Evolutionary conservation across 2,113 vertebrate genomes (phyloP).

Genomic region (Perca schrenkii): DNA sequence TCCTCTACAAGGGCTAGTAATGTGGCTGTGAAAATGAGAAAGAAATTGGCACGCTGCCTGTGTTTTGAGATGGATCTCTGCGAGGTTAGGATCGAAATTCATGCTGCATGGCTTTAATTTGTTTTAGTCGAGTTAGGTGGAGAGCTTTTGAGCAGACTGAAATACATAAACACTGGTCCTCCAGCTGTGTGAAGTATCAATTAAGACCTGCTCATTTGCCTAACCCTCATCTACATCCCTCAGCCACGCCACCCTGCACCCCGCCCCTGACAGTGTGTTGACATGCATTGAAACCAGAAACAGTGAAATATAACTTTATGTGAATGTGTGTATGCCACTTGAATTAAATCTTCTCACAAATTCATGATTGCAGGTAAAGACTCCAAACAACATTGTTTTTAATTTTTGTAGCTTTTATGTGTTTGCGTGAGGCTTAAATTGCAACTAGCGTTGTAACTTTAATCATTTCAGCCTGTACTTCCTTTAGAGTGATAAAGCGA

Average conservation of each 20-base stretch:
- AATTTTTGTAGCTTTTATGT: conserved; percentile 3
- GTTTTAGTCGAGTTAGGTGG: conserved; percentile 71
- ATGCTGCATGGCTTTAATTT: conserved; percentile 70
- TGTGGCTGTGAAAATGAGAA: conserved; percentile 1
- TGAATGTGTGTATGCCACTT: background rate
- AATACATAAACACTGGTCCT: conserved; percentile 78
- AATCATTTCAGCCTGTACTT: conserved; percentile 30
- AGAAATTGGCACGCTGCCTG: conserved; percentile 1
- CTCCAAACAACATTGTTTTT: background rate
- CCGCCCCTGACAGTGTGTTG: conserved; percentile 70
- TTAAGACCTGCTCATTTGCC: conserved; percentile 82
- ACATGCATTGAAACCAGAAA: conserved; percentile 68
- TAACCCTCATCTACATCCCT: conserved; percentile 76
- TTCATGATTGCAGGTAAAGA: conserved; percentile 4
- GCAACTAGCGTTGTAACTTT: conserved; percentile 3
- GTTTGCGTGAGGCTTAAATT: conserved; percentile 13
- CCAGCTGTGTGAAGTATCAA: conserved; percentile 80
- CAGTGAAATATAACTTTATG: conserved; percentile 31
- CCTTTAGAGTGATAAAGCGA: conserved; percentile 40
- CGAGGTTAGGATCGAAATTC: conserved; percentile 23
- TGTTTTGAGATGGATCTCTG: conserved; percentile 23
- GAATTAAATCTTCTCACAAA: conserved; percentile 29
- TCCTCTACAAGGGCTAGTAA: background rate
- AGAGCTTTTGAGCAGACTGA: conserved; percentile 76
- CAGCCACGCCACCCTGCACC: conserved; percentile 66